Evolutionary conservation across 1,140 invertebrate species (phyloP), one percentile per base, ranked within the genome.

Genomic region (Cotesia glomerata): DNA sequence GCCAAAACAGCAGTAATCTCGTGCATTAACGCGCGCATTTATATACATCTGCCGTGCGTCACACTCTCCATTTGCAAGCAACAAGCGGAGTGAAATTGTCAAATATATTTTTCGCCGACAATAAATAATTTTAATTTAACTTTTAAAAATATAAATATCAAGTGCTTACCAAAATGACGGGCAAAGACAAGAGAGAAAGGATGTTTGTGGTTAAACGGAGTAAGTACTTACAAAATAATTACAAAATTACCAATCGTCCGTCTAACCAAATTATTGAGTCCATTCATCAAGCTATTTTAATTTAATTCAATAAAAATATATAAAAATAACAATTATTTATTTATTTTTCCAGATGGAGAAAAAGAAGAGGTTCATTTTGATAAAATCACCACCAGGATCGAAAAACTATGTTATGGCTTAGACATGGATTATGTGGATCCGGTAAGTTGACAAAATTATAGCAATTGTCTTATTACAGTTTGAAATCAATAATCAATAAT

Each of bases 341-440:
- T 63, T 5, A 7, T 35, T 13, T 64, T 86, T 86, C 61, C 76
- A 95, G 96, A 94, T 91, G 96, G 96, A 0, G 89, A 94, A 13
- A 91, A 93, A 80, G 97, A 99, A 86, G 92, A 93, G 78, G 94
- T 99, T 4, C 95, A 97, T 86, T 96, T 98, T 86, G 97, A 99
- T 85, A 99, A 99, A 90, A 99, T 99, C 71, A 99, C 97, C 1
- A 96, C 95, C 0, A 89, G 98, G 78, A 97, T 99, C 52, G 91
- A 94, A 80, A 98, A 98, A 82, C 88, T 99, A 65, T 98, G 97
- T 81, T 98, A 98, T 90, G 95, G 95, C 39, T 88, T 99, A 2
- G 95, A 99, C 84, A 95, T 94, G 91, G 95, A 99, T 72, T 98
- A 95, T 90, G 93, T 99, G 49, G 96, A 99, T 86, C 96, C 97